These are phyloP conservation scores for Drosophila subpulchrella DNA, from an alignment of 1,140 invertebrate species.

Conservation along the genomic window DNA sequence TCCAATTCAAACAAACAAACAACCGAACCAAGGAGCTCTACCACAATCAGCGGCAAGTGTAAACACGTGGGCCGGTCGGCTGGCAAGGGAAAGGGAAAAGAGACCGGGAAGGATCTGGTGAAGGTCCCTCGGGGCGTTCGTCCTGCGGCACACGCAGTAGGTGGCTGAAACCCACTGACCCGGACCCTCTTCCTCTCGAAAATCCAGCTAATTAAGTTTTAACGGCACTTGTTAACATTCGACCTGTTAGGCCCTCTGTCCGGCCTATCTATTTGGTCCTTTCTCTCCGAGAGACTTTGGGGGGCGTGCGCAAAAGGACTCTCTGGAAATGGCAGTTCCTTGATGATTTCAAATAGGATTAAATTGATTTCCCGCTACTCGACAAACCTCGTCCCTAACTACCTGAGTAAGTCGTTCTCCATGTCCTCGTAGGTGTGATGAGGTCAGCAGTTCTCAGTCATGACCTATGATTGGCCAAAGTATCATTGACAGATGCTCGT, in stretches of 20 bases:
- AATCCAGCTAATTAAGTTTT: slow-evolving; percentile 80
- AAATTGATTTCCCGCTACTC: slow-evolving; percentile 80
- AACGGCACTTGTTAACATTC: slow-evolving; percentile 73
- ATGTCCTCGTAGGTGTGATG: slow-evolving; percentile 42
- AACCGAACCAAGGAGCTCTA: slow-evolving; percentile 23
- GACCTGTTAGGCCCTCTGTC: slow-evolving; percentile 26
- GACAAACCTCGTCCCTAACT: slow-evolving; percentile 22
- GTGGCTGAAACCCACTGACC: slow-evolving; percentile 47
- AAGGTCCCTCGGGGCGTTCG: slow-evolving; percentile 65
- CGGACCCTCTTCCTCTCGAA: slow-evolving; percentile 30
- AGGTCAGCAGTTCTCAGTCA: slow-evolving; percentile 64
- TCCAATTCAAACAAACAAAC: slow-evolving; percentile 17
- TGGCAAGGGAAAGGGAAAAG: slow-evolving; percentile 20
- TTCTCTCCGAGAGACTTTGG: slow-evolving; percentile 14
- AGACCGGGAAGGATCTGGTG: slow-evolving; percentile 18
- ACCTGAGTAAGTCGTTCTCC: slow-evolving; percentile 24
- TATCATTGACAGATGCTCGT: slow-evolving; percentile 14
- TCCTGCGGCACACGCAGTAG: slow-evolving; percentile 73
- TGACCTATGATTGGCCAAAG: slow-evolving; percentile 45
- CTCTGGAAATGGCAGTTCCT: slow-evolving; percentile 32
- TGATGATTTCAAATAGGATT: slow-evolving; percentile 78
- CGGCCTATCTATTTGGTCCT: slow-evolving; percentile 10
- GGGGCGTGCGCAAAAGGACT: slow-evolving; percentile 65
- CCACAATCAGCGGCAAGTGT: slow-evolving; percentile 79
- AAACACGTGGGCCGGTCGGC: slow-evolving; percentile 67